These are phyloP conservation scores for Ptyas mucosa DNA, from an alignment of 2,113 vertebrate species.

Conservation along the genomic window DNA sequence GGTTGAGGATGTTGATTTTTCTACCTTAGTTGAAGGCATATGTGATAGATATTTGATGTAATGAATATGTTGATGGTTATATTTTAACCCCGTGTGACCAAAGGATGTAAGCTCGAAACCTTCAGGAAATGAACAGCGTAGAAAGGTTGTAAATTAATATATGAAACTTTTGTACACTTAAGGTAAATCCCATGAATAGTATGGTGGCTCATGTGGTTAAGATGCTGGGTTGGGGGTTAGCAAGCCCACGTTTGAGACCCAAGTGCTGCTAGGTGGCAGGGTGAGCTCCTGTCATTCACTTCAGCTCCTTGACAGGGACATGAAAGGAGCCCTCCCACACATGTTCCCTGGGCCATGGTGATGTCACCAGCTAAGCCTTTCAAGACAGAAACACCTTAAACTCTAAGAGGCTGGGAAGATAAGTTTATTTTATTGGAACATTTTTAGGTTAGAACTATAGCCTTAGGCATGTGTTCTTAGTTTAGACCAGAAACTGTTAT, in stretches of 20 bases:
- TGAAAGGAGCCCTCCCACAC: neutral
- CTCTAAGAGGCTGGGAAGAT: too few relatives aligned
- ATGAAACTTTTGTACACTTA: neutral
- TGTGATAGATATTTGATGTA: neutral
- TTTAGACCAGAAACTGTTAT: neutral
- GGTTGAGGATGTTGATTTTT: neutral
- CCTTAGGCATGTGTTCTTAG: neutral
- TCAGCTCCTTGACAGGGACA: neutral
- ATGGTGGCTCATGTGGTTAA: neutral
- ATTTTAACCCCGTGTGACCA: neutral
- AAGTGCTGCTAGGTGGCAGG: too few relatives aligned
- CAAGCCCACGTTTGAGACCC: too few relatives aligned
- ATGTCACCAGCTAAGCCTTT: neutral
- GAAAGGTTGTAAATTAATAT: neutral
- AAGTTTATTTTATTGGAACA: neutral
- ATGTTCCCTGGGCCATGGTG: neutral
- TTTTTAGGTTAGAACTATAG: neutral
- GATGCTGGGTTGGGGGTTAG: too few relatives aligned
- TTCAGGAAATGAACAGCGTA: neutral
- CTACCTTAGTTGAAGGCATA: neutral
- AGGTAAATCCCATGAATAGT: neutral
- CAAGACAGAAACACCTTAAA: neutral
- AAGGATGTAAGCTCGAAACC: neutral
- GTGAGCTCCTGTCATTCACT: neutral
- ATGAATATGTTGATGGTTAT: neutral